Base-by-base conservation (phyloP, 2,888 invertebrate species). In the Pyrgus malvae region DNA sequence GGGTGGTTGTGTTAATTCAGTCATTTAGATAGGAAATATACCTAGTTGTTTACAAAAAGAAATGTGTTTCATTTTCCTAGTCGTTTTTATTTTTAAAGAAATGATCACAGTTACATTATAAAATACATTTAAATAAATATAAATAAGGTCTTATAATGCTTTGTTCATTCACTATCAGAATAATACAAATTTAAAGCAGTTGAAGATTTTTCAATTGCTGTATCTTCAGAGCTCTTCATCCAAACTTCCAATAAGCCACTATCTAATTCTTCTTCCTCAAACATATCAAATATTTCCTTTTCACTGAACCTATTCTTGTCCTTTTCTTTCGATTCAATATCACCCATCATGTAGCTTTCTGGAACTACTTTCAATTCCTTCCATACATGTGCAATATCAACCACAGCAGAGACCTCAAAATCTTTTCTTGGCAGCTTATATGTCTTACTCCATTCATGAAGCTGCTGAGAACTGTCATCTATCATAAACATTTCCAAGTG, bases 1-100 rank as follows among this genome's bases (percentile, higher is more conserved):
- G 63, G 64, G 70, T 60, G 66, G 64, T 67, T 66, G 66, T 74
- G 72, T 77, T 70, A 69, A 69, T 72, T 67, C 70, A 76, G 78
- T 81, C 78, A 79, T 74, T 68, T 83, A 84, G 76, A 71, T 81
- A 86, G 82, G 74, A 78, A 86, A 80, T 84, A 87, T 80, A 85
- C 81, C 76, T 80, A 85, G 82, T 77, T 78, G 80, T 81, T 80
- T 77, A 71, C 65, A 69, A 66, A 63, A 69, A 42, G 2, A 68
- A 67, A 57, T 40, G 9, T 57, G 38, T 44, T n/a, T 57, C 68
- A 65, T 82, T 81, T 19, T 44, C 19, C 5, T 19, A 37, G 11
- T 29, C 2, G n/a, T 42, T 33, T 45, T 11, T 31, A 12, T 19
- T 44, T 19, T 2, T 2, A 27, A 8, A 31, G 6, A 23, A 29